phyloP scores from a whole-genome alignment of 1,140 invertebrate genomes.

The Nephotettix cincticeps region DNA sequence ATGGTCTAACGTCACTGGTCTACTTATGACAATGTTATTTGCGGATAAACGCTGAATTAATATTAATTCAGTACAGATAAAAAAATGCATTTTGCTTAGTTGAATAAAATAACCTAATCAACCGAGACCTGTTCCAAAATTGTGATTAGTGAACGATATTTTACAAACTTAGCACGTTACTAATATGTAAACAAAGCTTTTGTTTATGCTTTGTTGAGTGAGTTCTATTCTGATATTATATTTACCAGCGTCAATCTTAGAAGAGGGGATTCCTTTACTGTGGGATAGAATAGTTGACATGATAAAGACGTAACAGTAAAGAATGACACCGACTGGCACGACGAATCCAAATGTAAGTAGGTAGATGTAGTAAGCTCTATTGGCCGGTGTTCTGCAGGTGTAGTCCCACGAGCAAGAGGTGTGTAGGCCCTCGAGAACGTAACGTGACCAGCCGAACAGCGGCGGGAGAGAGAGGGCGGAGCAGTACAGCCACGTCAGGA shows the following conservation, averaged over 20 bases:
- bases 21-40: too few relatives aligned
- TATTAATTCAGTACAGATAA: too few relatives aligned
- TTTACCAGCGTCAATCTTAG: conserved; percentile 34
- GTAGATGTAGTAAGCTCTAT: conserved; percentile 52
- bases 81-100: too few relatives aligned
- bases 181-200: too few relatives aligned
- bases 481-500: conserved; percentile 54
- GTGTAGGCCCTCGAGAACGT: conserved; percentile 53
- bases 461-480: conserved; percentile 51
- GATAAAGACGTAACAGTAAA: conserved; percentile 53
- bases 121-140: too few relatives aligned
- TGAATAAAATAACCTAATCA: too few relatives aligned
- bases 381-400: conserved; percentile 46
- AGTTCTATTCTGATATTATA: background rate
- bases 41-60: too few relatives aligned
- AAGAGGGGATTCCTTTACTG: conserved; percentile 49
- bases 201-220: background rate
- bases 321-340: conserved; percentile 51
- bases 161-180: too few relatives aligned
- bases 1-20: too few relatives aligned
- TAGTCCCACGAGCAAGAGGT: conserved; percentile 61
- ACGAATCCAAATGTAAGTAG: conserved; percentile 54
- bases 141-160: too few relatives aligned
- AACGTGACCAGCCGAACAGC: conserved; percentile 55
- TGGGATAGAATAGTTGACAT: conserved; percentile 45